Conservation (phyloP, 2,888 invertebrate genomes). For the Torymus auratus region DNA sequence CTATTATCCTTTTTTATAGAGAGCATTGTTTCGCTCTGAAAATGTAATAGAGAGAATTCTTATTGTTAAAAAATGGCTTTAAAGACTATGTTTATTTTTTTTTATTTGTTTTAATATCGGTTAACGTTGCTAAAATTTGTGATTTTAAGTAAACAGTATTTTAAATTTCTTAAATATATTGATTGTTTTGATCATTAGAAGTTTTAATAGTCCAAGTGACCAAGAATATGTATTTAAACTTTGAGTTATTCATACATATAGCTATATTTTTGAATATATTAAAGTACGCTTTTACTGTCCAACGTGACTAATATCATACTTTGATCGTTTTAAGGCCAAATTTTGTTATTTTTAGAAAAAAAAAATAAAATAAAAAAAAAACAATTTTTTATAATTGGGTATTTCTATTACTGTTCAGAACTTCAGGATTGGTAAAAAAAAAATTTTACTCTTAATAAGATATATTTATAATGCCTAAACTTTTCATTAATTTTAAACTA, state of each 20-base stretch:
- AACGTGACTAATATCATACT: not conserved
- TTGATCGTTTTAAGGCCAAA: slow-evolving; percentile 19
- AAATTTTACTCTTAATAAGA: too few relatives aligned
- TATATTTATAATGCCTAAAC: too few relatives aligned
- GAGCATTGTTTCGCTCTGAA: not conserved
- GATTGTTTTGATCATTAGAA: not conserved
- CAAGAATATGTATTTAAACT: slow-evolving; percentile 5
- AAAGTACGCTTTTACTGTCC: not conserved
- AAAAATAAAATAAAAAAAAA: too few relatives aligned
- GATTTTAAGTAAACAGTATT: too few relatives aligned
- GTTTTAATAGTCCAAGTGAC: not conserved
- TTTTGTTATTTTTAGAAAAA: not conserved
- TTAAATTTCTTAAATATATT: slow-evolving; percentile 11
- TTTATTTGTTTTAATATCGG: not conserved
- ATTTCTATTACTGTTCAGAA: not conserved
- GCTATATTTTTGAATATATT: not conserved
- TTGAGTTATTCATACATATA: not conserved
- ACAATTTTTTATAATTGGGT: slow-evolving; percentile 19
- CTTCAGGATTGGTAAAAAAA: too few relatives aligned
- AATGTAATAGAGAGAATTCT: not conserved
- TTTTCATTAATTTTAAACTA: too few relatives aligned
- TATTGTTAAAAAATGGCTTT: slow-evolving; percentile 3
- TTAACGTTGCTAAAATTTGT: too few relatives aligned
- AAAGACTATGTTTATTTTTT: too few relatives aligned
- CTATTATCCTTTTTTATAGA: slow-evolving; percentile 13